Conservation (phyloP, 2,113 vertebrate genomes). For the Caracal caracal region DNA sequence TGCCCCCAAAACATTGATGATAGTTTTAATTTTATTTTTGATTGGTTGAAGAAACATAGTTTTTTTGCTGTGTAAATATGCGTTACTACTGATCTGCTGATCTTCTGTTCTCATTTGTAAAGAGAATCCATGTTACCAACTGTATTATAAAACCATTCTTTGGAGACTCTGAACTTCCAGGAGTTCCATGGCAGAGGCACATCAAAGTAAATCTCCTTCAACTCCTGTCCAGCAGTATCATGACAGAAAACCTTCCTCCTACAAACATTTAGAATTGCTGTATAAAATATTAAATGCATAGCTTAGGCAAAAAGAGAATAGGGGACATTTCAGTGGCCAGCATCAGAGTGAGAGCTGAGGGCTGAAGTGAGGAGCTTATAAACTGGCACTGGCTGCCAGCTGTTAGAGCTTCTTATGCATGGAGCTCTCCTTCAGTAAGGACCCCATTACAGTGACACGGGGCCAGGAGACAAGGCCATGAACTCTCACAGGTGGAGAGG, state of each 20-base stretch:
- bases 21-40: slow-evolving; percentile 1
- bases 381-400: background rate
- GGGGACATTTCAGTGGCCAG: background rate
- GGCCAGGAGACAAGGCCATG: background rate
- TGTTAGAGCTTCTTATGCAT: background rate
- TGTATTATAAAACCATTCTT: slow-evolving; percentile 37
- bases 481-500: background rate
- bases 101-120: background rate
- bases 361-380: background rate
- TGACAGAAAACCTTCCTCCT: background rate
- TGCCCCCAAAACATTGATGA: background rate
- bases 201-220: background rate
- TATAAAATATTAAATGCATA: slow-evolving; percentile 2
- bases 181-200: background rate
- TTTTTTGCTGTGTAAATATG: background rate
- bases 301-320: background rate
- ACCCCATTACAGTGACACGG: background rate
- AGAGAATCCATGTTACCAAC: background rate
- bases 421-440: background rate
- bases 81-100: background rate
- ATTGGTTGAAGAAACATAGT: background rate
- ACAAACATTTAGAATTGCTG: background rate
- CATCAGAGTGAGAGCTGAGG: background rate
- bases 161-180: background rate
- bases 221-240: background rate